Conservation (phyloP, 2,113 vertebrate genomes). For the Xerus inauris region DNA sequence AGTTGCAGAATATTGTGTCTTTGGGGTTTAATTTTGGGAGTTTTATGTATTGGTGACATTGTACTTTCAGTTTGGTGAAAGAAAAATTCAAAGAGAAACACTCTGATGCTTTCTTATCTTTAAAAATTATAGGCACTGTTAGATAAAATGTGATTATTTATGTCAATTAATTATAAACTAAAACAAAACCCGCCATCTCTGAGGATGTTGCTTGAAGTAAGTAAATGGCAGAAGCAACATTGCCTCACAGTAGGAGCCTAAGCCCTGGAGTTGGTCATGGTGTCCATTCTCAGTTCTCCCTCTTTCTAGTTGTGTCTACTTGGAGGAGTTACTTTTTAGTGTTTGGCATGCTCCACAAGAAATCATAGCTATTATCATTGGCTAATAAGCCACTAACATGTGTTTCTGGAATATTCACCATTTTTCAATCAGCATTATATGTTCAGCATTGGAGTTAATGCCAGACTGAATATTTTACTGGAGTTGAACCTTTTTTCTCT, state of each 20-base stretch:
- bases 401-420: conserved; percentile 8
- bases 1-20: background rate
- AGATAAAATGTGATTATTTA: background rate
- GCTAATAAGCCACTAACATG: background rate
- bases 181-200: background rate
- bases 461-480: background rate
- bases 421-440: background rate
- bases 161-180: background rate
- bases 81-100: background rate
- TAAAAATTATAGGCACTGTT: background rate
- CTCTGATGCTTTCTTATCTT: background rate
- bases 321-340: background rate
- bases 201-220: background rate
- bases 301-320: background rate
- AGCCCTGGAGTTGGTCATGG: background rate
- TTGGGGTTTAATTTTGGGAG: background rate
- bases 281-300: background rate
- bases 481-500: background rate
- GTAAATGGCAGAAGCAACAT: background rate
- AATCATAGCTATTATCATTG: background rate
- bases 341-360: background rate
- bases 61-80: background rate
- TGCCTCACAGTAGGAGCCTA: background rate
- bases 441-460: background rate
- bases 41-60: background rate